Evolutionary conservation across 2,113 vertebrate genomes (phyloP), one percentile per base, ranked within the genome.

Genomic region (Drymodes brunneopygia): DNA sequence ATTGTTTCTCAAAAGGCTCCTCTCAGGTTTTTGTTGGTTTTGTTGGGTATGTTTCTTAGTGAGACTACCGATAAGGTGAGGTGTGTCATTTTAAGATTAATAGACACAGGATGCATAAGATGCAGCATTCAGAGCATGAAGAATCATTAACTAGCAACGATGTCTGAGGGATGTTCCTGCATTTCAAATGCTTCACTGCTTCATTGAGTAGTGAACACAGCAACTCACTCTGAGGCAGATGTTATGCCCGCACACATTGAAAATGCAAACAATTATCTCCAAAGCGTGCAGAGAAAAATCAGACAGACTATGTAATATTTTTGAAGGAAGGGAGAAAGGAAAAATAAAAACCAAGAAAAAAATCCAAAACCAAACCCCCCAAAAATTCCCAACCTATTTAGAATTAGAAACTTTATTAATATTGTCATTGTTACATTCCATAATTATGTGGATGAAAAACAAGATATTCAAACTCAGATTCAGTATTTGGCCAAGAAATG

Each of bases 81-180:
- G 51, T 75, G 11, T 91, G 71, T 96, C 78, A 83, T 97, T 98
- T 97, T 86, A 96, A 96, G 96, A 98, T 97, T 94, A 97, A 98
- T 96, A 96, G 87, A 78, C 95, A 95, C 42, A 19, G 29, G n/a
- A 88, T 88, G 77, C 71, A 92, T 95, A 92, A 97, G 90, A 87
- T 92, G 96, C 91, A 94, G 53, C 72, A 94, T 91, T 95, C 84
- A 67, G 53, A 98, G 97, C 97, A 97, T 97, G 97, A 98, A 97
- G 93, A 96, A 94, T 97, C 97, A 96, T 96, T 97, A 98, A 95
- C 86, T 53, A 95, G 88, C 78, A 94, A 65, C 13, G 7, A 62
- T 35, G 14, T 97, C 88, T 96, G 94, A 97, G 91, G 78, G 95
- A 97, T 93, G 86, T 70, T 95, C 71, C 90, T 66, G 54, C 18